Evolutionary conservation across 2,797 vertebrate genomes (phyloP).

Genomic region (Ispidina lecontei): DNA sequence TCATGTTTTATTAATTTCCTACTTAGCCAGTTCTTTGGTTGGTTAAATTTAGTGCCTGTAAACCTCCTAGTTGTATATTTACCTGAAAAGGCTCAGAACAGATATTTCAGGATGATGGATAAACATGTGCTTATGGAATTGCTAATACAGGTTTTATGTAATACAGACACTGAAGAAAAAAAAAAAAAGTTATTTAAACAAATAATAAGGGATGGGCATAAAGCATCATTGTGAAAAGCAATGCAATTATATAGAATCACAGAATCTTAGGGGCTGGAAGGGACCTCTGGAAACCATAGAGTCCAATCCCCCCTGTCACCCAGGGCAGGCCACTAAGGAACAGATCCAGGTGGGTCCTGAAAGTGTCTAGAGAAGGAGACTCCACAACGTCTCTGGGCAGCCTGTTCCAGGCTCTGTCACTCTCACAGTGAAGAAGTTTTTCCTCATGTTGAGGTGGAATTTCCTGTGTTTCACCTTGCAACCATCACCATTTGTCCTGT

Average conservation of each 20-base stretch:
- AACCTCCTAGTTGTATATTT: not conserved
- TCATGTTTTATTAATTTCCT: not conserved
- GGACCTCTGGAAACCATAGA: no score
- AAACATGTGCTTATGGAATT: not conserved
- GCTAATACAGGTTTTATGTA: not conserved
- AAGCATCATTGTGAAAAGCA: not conserved
- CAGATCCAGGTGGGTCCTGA: no score
- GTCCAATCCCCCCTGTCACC: no score
- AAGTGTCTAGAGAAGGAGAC: no score
- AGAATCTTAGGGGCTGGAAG: no score
- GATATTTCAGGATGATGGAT: not conserved
- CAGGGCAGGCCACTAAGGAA: no score
- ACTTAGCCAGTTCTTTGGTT: not conserved
- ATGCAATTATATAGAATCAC: not conserved
- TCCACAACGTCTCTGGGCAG: no score
- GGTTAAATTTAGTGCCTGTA: not conserved
- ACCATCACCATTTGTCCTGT: no score
- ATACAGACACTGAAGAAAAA: not conserved
- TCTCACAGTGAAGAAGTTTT: no score
- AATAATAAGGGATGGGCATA: not conserved
- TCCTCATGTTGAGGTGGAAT: no score
- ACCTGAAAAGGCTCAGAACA: conserved; percentile 2
- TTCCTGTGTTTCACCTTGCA: no score
- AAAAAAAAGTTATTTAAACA: not conserved
- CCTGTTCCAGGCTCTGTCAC: no score